Base-by-base conservation (phyloP, 2,113 vertebrate species). In the Passer montanus region DNA sequence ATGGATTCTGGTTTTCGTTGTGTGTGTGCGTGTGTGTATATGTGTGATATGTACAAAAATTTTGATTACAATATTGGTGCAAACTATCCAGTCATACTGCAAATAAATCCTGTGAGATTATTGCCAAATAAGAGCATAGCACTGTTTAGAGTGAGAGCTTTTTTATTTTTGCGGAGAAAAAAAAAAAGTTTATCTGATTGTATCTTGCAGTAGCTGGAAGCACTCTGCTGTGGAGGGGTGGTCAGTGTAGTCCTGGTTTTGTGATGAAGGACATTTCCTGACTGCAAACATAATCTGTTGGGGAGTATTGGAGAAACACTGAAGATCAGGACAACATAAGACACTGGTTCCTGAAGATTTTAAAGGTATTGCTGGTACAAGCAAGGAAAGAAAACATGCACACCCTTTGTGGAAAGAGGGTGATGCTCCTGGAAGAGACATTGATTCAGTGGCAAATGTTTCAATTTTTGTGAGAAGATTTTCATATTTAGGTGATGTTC, bases 1-100 rank as follows among this genome's bases (percentile, higher is more conserved):
- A 85, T n/a, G 79, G 67, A 77, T 94, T 80, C 89, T 89, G 70
- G 22, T 50, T 79, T 85, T 89, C 47, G 43, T 27, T 66, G 67
- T 59, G 24, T 33, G 11, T 28, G 31, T 62, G 22, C 35, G 33
- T 7, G 22, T 23, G 22, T 23, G 10, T 58, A 7, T 35, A 6
- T 74, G 33, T 11, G 24, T 76, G 66, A 89, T 64, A 30, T 60
- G 43, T 76, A 91, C 37, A 81, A 79, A 94, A 97, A 73, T 81
- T 69, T 83, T 95, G 50, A 93, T 93, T 94, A 68, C 41, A 43
- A 14, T 90, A 94, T 87, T 85, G 21, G 30, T 89, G 72, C 33
- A 84, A 93, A 87, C 56, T 83, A 93, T 46, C 59, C 62, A 70
- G 66, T 92, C 44, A 43, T 72, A 33, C 22, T 74, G 21, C 58